Percentiles rank a stretch among this genome's conserved stretches.
phyloP scores from a whole-genome alignment of 2,113 vertebrate genomes.

The Esox niger region DNA sequence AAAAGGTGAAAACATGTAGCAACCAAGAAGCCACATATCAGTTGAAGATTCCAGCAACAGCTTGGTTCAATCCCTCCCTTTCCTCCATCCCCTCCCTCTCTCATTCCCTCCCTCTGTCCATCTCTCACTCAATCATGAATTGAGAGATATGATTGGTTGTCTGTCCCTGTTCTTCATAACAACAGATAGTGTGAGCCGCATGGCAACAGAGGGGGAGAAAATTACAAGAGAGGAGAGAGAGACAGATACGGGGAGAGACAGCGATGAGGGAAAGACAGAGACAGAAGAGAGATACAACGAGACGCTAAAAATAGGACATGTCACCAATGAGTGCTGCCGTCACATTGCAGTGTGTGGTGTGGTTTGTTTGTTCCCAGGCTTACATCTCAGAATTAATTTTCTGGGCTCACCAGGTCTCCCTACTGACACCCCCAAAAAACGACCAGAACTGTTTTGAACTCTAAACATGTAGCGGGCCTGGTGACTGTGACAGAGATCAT shows the following conservation, averaged over 20 bases:
- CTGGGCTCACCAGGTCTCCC: too few relatives aligned
- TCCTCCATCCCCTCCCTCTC: background rate
- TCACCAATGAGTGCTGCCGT: conserved; percentile 58
- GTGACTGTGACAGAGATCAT: too few relatives aligned
- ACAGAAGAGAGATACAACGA: conserved; percentile 42
- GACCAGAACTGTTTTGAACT: too few relatives aligned
- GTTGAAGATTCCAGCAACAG: background rate
- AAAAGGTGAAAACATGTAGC: too few relatives aligned
- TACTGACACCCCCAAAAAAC: too few relatives aligned
- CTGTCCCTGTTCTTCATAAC: conserved; percentile 52
- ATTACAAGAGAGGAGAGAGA: conserved; percentile 53
- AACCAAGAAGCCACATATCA: too few relatives aligned
- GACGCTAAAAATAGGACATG: conserved; percentile 67
- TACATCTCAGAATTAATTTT: too few relatives aligned
- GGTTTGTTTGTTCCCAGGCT: conserved; percentile 14
- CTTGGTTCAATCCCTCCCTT: background rate
- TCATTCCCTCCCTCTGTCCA: background rate
- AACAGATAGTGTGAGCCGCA: conserved; percentile 50
- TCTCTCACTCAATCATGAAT: conserved; percentile 51
- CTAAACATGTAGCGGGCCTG: too few relatives aligned
- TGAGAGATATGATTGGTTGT: conserved; percentile 57
- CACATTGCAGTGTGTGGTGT: conserved; percentile 25
- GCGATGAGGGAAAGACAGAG: too few relatives aligned
- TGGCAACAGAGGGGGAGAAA: conserved; percentile 65
- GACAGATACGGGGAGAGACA: too few relatives aligned